Evolutionary conservation across 2,888 invertebrate genomes (phyloP), one percentile per base, ranked within the genome.

Genomic region (Vesta saturnalis): DNA sequence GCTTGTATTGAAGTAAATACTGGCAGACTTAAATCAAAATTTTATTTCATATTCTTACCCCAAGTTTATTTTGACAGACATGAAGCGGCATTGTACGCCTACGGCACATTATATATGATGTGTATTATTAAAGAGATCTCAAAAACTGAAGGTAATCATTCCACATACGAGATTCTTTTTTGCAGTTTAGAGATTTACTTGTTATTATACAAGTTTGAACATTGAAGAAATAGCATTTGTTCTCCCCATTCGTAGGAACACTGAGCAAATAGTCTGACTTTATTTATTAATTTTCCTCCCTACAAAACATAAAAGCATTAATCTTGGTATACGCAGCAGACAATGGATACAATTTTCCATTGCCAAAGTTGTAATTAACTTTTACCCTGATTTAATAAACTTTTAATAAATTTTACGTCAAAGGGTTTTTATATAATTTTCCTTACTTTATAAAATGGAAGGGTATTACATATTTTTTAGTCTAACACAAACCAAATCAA

Each of bases 311-410:
- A 52, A 67, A 65, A 63, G 72, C 76, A 77, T 78, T 77, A 76
- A 74, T 78, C 75, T 77, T 74, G 70, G 75, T 73, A 74, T 73
- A 76, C 76, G 76, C 76, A 73, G 74, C 74, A 73, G 77, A 78
- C 78, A 78, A 78, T 77, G 75, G 75, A 77, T 78, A 74, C 76
- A 69, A 75, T 74, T 75, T 74, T 73, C 74, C 62, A 70, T 57
- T 71, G 63, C 71, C 74, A 72, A 76, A 74, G 74, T 74, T 64
- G 77, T 77, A 77, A 79, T 79, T 79, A 79, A 79, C 78, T 77
- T 77, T 79, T 77, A 57, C 64, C 64, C 60, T 60, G 47, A 30
- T 57, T 49, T 67, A 67, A 67, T 67, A 61, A 62, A 57, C 52
- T 43, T 30, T 60, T 60, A 54, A 66, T 56, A 60, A 60, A 60